Base-by-base conservation (phyloP, 2,888 invertebrate genomes). In the Drepana falcataria region DNA sequence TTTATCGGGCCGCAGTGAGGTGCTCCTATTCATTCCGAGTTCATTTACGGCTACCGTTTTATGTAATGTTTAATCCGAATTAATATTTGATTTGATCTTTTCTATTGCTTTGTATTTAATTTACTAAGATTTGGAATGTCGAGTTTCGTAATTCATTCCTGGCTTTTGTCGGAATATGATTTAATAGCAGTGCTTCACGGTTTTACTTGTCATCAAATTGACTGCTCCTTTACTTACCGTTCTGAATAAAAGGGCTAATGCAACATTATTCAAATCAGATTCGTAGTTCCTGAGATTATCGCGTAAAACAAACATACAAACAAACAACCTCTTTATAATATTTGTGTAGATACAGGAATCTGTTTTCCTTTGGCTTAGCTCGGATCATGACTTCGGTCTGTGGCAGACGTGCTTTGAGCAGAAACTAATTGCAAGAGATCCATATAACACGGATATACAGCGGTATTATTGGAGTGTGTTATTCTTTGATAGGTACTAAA, bases 371-470 rank as follows among this genome's bases (percentile, higher is more conserved):
- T 81, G 80, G 83, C 79, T 85, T 74, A 81, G 78, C 73, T 76
- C 69, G 78, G 83, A 85, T 86, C 85, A 86, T 85, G 87, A 83
- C 79, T 81, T 73, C 67, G 79, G 82, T 80, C 85, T 85, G 86
- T 73, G 77, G 79, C 79, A 79, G 87, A 87, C 85, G 83, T 84
- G 87, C 88, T 87, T 87, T 87, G 88, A 86, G 85, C 85, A 81
- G 86, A 84, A 87, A 88, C 88, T 88, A 88, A 88, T 88, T 88
- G 88, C 86, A 84, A 86, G 85, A 83, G 79, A 85, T 78, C 81
- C 78, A 81, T 77, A 73, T 66, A 69, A 78, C 83, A 60, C 34
- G n/a, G 79, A 80, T 68, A 9, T 74, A 76, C 7, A 64, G 47
- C 51, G 21, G 37, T 35, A 57, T 64, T 54, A 75, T 75, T 67